These are phyloP conservation scores for Hymenochirus boettgeri DNA, from an alignment of 2,113 vertebrate species.

Conservation along the genomic window DNA sequence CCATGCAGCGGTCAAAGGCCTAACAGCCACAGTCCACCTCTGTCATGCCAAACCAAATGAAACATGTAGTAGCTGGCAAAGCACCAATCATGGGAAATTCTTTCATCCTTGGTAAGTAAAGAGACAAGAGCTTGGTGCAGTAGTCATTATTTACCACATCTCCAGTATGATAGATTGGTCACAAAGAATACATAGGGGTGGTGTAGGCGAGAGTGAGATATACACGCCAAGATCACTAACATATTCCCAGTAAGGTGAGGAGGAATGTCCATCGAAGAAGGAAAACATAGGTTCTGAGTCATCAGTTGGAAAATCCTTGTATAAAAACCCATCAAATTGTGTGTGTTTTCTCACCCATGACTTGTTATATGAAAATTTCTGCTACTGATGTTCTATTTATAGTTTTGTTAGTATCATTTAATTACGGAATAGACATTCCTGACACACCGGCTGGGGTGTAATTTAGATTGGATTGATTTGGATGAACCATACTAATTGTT, in stretches of 20 bases:
- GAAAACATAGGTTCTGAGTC: constrained; percentile 45
- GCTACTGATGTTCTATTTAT: too few species aligned
- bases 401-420: too few species aligned
- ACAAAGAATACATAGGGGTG: constrained; percentile 55
- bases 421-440: too few species aligned
- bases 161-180: constrained; percentile 46
- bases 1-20: constrained; percentile 54
- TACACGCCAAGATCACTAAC: constrained; percentile 43
- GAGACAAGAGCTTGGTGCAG: constrained; percentile 47
- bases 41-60: constrained; percentile 46
- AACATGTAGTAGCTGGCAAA: constrained; percentile 47
- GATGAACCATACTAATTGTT: too few species aligned
- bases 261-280: constrained; percentile 47
- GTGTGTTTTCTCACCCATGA: constrained; percentile 47
- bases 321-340: constrained; percentile 40
- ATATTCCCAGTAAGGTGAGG: constrained; percentile 46
- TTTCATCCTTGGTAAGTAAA: constrained; percentile 39
- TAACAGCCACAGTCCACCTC: constrained; percentile 49
- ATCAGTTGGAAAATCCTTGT: constrained; percentile 45
- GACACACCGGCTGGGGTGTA: too few species aligned
- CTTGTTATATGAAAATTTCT: neutral
- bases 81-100: constrained; percentile 39
- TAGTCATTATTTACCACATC: constrained; percentile 45
- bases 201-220: constrained; percentile 39
- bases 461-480: too few species aligned